Evolutionary conservation across 2,797 vertebrate species (phyloP).

Genomic region (Mus spretus): DNA sequence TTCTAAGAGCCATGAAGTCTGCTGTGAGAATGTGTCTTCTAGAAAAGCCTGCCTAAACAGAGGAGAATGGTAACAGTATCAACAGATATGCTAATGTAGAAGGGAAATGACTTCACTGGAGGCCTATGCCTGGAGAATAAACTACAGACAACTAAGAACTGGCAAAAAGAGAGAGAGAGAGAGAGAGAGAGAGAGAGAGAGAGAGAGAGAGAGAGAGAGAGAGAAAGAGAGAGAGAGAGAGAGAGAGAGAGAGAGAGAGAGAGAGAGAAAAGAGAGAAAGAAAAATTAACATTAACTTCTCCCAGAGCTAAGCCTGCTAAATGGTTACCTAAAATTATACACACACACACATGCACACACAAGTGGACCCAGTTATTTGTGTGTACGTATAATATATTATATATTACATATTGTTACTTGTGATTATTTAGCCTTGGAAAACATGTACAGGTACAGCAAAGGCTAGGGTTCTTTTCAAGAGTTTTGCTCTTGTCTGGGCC

Average conservation of each 20-base stretch:
- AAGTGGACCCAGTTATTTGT: not conserved
- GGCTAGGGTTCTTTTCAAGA: not conserved
- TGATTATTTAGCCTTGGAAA: not conserved
- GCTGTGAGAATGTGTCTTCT: not conserved
- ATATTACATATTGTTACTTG: not conserved
- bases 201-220: too few species aligned
- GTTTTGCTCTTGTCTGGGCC: not conserved
- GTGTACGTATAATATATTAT: not conserved
- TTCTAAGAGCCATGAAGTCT: not conserved
- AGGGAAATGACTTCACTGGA: not conserved
- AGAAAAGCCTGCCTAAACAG: not conserved
- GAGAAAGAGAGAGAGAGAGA: too few species aligned
- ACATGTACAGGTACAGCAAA: not conserved
- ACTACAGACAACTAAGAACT: not conserved
- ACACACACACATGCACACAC: not conserved
- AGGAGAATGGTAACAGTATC: not conserved
- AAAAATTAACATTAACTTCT: not conserved
- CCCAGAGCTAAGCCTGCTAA: not conserved
- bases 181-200: too few species aligned
- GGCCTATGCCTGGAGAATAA: not conserved
- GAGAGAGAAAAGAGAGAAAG: too few species aligned
- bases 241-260: too few species aligned
- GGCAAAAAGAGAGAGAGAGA: too few species aligned
- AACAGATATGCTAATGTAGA: not conserved
- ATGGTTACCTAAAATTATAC: not conserved